A percentile compares a stretch with the other conserved stretches of the same genome.
phyloP scores from a whole-genome alignment of 2,113 vertebrate species.

The Gymnobelideus leadbeateri region DNA sequence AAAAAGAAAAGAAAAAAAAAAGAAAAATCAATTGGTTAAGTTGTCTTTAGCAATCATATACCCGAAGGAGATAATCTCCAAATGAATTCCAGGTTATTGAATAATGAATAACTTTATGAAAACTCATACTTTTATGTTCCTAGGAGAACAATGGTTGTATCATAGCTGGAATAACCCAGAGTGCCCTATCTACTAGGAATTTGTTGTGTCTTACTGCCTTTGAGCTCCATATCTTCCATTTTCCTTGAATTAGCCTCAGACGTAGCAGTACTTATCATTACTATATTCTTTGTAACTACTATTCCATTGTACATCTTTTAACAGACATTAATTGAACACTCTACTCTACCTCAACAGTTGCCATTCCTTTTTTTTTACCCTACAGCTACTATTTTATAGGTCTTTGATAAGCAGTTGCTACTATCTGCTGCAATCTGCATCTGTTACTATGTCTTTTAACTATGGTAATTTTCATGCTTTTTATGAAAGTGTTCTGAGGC shows the following conservation, averaged over 20 bases:
- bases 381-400: not conserved
- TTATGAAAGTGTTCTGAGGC: not conserved
- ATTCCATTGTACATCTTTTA: not conserved
- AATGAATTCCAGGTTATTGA: not conserved
- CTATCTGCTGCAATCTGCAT: not conserved
- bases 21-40: not conserved
- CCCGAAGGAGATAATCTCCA: not conserved
- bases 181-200: not conserved
- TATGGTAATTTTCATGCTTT: not conserved
- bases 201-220: not conserved
- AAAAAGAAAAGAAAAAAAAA: not conserved
- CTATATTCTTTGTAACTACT: not conserved
- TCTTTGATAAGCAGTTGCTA: not conserved
- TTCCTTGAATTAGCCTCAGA: not conserved
- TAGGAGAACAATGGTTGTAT: not conserved
- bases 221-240: not conserved
- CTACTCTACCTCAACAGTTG: not conserved
- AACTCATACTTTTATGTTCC: not conserved
- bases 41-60: not conserved
- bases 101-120: not conserved
- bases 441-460: not conserved
- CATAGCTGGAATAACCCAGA: not conserved
- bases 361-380: not conserved
- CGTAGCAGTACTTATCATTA: not conserved
- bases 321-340: not conserved